Base-by-base conservation (phyloP, 1,140 invertebrate species). In the Apis florea region DNA sequence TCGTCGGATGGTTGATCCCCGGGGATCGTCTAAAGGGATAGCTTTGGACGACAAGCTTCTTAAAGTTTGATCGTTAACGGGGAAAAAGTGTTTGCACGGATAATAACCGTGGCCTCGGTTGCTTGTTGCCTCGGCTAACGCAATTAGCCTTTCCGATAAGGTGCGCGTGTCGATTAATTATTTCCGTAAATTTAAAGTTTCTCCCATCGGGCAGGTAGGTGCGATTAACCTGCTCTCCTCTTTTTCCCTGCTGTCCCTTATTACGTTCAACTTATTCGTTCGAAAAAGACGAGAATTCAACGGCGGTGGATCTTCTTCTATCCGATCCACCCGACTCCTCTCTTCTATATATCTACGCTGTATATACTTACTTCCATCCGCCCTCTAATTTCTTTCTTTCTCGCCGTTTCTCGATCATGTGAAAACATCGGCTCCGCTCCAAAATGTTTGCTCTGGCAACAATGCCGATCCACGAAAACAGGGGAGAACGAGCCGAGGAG, bases 21-120 rank as follows among this genome's bases (percentile, higher is more conserved):
- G 1, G 21, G 40, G 40, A 67, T 47, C n/a, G n/a, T n/a, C 40
- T 40, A 40, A 2, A n/a, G 19, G 19, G 11, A n/a, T 6, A 10
- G 6, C 1, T n/a, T n/a, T n/a, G n/a, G 5, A 4, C 40, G 5
- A 4, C 40, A 6, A 12, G 40, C 21, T 13, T 47, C 64, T 5
- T 17, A 5, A 77, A 77, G 64, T 77, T 77, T 68, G 31, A 49
- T 68, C 64, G 64, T 77, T 77, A 67, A 12, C 64, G 40, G 40
- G 47, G 64, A 47, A 47, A 67, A 47, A 67, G 31, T 47, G 64
- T 40, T 67, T 67, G 21, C 40, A 47, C 64, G 64, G 40, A n/a
- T 67, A 67, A 67, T 67, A 47, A 40, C 31, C 40, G 19, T 67
- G 31, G 64, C 64, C 21, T 13, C 40, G 19, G 19, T 31, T 64